phyloP scores from a whole-genome alignment of 2,797 vertebrate genomes.

The Notoglanidium macrostoma region DNA sequence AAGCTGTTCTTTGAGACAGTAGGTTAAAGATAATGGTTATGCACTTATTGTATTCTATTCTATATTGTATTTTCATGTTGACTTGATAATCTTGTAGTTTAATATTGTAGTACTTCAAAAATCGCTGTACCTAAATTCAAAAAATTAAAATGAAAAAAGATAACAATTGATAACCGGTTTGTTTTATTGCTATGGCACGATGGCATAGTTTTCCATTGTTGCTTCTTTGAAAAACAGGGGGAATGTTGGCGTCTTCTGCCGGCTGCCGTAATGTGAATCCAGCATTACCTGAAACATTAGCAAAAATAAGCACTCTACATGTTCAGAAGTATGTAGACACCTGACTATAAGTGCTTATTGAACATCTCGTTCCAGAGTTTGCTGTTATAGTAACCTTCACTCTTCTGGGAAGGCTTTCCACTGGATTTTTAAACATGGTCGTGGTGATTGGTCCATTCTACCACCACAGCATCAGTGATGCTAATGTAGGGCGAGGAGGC shows the following conservation, averaged over 20 bases:
- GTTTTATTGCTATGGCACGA: background rate
- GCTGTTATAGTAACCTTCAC: background rate
- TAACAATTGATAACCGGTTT: background rate
- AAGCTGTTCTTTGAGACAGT: background rate
- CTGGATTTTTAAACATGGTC: background rate
- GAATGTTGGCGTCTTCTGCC: background rate
- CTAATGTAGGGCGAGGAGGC: background rate
- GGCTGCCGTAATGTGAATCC: background rate
- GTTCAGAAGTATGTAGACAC: background rate
- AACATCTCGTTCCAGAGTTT: background rate
- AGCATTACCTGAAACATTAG: too few species aligned
- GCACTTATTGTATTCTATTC: background rate
- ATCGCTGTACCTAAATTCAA: background rate
- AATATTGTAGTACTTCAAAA: background rate
- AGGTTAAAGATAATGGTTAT: background rate
- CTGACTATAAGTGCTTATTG: background rate
- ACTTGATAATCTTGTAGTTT: background rate
- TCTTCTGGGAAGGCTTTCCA: background rate
- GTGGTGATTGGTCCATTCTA: background rate
- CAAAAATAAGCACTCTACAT: background rate
- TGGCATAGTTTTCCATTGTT: background rate
- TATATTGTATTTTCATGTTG: background rate
- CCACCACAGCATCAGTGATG: background rate
- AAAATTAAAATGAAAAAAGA: background rate
- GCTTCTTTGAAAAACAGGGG: background rate